Evolutionary conservation across 2,113 vertebrate genomes (phyloP).

Genomic region (Podocnemis expansa): DNA sequence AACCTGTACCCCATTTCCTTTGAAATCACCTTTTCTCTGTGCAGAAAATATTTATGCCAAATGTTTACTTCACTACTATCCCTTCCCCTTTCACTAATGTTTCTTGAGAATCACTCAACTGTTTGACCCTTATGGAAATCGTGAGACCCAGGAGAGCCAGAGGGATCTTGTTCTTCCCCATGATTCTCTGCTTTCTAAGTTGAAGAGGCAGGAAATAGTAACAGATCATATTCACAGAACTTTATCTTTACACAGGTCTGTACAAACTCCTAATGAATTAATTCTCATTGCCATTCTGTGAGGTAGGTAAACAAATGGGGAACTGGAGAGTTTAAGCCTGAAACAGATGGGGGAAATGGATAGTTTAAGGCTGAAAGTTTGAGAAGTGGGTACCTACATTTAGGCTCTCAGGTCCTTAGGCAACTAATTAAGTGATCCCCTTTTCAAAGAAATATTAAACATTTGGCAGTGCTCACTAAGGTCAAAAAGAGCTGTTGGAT

Average conservation of each 20-base stretch:
- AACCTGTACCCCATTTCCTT: background rate
- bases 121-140: background rate
- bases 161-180: background rate
- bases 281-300: background rate
- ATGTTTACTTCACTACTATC: background rate
- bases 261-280: conserved; percentile 16
- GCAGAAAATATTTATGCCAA: background rate
- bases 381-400: background rate
- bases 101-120: background rate
- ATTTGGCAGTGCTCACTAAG: background rate
- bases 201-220: background rate
- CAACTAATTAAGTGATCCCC: background rate
- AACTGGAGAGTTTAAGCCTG: too few species aligned
- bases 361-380: too few species aligned
- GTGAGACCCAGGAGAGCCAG: background rate
- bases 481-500: background rate
- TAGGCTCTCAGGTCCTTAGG: background rate
- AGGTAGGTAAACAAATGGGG: background rate
- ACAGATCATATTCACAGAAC: conserved; percentile 10
- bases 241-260: conserved; percentile 2
- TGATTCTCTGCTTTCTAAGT: background rate
- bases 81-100: background rate
- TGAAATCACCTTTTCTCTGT: background rate
- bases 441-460: too few species aligned
- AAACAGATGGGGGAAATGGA: background rate